Percentiles rank a stretch among this genome's conserved stretches.
These are phyloP conservation scores for Lophochroa leadbeateri DNA, from an alignment of 2,113 vertebrate genomes.

Conservation along the genomic window DNA sequence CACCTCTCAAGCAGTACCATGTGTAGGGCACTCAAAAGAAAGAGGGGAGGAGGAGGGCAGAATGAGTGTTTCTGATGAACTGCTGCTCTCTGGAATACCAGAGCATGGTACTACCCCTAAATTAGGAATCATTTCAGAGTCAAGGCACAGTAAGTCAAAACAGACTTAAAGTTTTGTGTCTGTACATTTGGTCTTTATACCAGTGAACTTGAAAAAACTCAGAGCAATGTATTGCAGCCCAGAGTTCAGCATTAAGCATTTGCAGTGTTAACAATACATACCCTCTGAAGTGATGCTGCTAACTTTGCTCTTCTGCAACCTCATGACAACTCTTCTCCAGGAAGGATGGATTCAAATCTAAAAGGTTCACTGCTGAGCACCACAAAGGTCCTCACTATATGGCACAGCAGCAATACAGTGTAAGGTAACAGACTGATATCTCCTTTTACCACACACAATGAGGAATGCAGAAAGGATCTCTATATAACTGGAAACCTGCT, in stretches of 20 bases:
- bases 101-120: background rate
- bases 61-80: background rate
- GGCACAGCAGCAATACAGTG: background rate
- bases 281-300: background rate
- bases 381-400: background rate
- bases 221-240: background rate
- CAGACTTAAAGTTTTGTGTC: background rate
- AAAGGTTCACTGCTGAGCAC: background rate
- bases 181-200: background rate
- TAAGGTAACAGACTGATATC: background rate
- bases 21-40: background rate
- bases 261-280: accelerated
- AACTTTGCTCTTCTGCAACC: background rate
- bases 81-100: background rate
- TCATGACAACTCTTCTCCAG: background rate
- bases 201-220: background rate
- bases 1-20: background rate
- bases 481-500: background rate
- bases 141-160: background rate
- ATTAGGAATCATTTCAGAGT: background rate
- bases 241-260: background rate
- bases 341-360: background rate
- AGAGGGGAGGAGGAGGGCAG: background rate
- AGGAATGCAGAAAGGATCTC: background rate
- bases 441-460: background rate